Base-by-base conservation (phyloP, 2,888 invertebrate genomes). In the Tanytarsus gracilentus region DNA sequence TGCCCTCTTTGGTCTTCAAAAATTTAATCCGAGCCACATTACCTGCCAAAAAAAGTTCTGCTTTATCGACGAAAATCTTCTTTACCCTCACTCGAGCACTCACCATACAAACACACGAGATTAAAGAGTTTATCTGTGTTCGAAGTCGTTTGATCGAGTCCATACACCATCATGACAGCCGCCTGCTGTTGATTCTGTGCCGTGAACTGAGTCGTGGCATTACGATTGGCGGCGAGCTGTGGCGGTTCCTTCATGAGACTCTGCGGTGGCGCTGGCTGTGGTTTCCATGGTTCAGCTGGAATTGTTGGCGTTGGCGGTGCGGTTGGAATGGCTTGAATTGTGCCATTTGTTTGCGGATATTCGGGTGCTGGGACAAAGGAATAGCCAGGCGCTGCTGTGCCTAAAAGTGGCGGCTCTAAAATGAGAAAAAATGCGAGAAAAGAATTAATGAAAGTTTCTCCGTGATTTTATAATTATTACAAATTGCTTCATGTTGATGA, bases 111-210 rank as follows among this genome's bases (percentile, higher is more conserved):
- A 76, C 99, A 99, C 79, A 99, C 92, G 68, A 99, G 79, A 77
- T 99, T 99, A 83, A 99, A 99, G 63, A 99, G 82, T 69, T 88
- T 84, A 71, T 97, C 96, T 64, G 94, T 90, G 76, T 97, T 99
- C 72, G 95, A 89, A 68, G 91, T 90, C 68, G 90, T 85, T 61
- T 88, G 86, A 72, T 95, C 92, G 64, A 99, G 79, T 2, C 97
- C 97, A 76, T 99, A 98, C 61, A 98, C 94, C 97, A 98, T 97
- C 79, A 97, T 87, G 63, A 98, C 97, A 53, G 91, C 87, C 55
- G 90, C 91, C 70, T 73, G 74, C 59, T 63, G 64, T 63, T 69
- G 69, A 65, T 71, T 71, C 68, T 71, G 72, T 65, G 71, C 68
- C 64, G 71, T 69, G 65, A 74, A 74, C 65, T 72, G 70, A 50